Percentiles rank a stretch among this genome's conserved stretches.
These are phyloP conservation scores for Drosophila ananassae DNA, from an alignment of 1,140 invertebrate genomes.

Conservation along the genomic window DNA sequence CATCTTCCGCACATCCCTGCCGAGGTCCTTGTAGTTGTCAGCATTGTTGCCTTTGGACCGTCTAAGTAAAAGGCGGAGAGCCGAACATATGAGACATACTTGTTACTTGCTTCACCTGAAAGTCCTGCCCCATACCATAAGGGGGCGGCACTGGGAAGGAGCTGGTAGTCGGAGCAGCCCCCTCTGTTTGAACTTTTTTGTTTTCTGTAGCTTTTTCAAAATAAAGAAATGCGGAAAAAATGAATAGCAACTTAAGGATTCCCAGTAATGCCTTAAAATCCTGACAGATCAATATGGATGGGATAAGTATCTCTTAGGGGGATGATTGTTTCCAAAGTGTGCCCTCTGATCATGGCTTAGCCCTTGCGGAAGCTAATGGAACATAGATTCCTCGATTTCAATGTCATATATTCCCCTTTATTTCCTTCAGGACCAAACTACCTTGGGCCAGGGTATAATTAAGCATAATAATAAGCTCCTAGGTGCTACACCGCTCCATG, in stretches of 20 bases:
- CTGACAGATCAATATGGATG: constrained; percentile 5
- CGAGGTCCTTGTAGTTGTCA: constrained; percentile 48
- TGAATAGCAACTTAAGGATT: neutral
- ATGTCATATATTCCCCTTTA: neutral
- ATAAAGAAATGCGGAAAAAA: constrained; percentile 34
- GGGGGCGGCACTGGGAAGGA: neutral
- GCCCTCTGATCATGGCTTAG: neutral
- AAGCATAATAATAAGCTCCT: constrained; percentile 75
- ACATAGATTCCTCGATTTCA: neutral
- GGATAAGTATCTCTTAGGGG: neutral
- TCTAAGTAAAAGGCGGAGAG: constrained; percentile 73
- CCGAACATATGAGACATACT: constrained; percentile 75
- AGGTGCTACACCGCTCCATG: constrained; percentile 19
- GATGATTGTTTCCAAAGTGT: neutral
- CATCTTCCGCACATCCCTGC: constrained; percentile 30
- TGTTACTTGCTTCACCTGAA: constrained; percentile 71
- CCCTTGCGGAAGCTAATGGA: neutral
- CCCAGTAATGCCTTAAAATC: constrained; percentile 3
- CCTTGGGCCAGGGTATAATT: constrained; percentile 56
- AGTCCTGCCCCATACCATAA: constrained; percentile 34
- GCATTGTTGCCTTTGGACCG: constrained; percentile 42
- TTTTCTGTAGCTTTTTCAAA: constrained; percentile 36
- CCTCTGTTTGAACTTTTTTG: constrained; percentile 14
- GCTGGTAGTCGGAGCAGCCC: neutral
- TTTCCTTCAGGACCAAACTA: neutral